Percentiles rank a stretch among this genome's conserved stretches.
Evolutionary conservation across 2,113 vertebrate species (phyloP).

Genomic region (Cynocephalus volans): DNA sequence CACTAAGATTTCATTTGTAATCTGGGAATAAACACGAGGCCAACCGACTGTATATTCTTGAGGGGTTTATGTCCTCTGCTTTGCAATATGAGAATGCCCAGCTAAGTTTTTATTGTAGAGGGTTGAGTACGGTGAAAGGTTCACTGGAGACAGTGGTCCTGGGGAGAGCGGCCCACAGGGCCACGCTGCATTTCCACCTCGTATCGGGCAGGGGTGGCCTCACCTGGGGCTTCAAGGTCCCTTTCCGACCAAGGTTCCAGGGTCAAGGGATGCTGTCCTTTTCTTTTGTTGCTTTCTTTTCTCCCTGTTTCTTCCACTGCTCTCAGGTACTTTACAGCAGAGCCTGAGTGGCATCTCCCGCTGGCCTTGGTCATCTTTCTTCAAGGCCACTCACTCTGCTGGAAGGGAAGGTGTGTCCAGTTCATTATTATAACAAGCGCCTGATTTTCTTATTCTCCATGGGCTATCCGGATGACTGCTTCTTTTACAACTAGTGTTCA

Average conservation of each 20-base stretch:
- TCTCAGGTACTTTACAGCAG: neutral
- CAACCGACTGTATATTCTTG: neutral
- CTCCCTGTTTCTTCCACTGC: neutral
- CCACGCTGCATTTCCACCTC: neutral
- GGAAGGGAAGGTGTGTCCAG: neutral
- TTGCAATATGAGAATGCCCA: neutral
- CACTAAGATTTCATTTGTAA: neutral
- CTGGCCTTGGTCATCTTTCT: neutral
- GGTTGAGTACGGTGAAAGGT: neutral
- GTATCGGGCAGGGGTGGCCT: neutral
- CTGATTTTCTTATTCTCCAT: neutral
- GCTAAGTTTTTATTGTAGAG: neutral
- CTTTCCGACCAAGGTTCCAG: neutral
- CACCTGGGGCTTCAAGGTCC: neutral
- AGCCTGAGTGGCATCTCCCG: neutral
- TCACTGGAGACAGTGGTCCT: neutral
- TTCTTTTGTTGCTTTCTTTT: neutral
- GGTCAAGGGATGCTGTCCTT: neutral
- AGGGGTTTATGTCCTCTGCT: neutral
- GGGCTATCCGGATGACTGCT: neutral
- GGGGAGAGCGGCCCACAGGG: neutral
- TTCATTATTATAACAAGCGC: neutral
- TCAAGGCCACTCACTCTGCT: neutral
- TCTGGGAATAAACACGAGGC: neutral
- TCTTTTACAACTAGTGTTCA: neutral